Base-by-base conservation (phyloP, 2,797 vertebrate genomes). In the Syngnathus acus region DNA sequence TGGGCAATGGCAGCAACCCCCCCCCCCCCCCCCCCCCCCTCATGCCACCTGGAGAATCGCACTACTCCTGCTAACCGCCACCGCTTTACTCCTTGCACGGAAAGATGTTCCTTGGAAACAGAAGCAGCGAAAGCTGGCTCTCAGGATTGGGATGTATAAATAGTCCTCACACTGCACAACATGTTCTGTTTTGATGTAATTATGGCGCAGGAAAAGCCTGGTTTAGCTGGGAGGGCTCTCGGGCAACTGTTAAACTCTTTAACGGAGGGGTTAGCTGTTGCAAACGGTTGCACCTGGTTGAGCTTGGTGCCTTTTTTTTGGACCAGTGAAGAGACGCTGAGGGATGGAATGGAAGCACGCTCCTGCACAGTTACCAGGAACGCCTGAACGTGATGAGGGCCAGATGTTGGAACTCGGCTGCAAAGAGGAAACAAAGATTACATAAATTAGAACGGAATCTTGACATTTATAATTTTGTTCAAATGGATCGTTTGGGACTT, bases 131-230 rank as follows among this genome's bases (percentile, higher is more conserved):
- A 82, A 85, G 80, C 86, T 84, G 86, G 86, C 86, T 86, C 77
- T 79, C 50, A 62, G 26, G 54, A 68, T 68, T 68, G 77, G 74
- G 72, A 81, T 78, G 66, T 88, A 88, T 87, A 86, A 89, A 89
- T 89, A 88, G 84, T 83, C 80, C 70, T 76, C 76, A 70, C 81
- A 69, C 76, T 78, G 83, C 82, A 87, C 85, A 84, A 87, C 84
- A 86, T 84, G 78, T 87, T 86, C 86, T 86, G 83, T 87, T 89
- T 87, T 85, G 81, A 84, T 85, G 81, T 85, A 88, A 87, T 89
- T 89, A 83, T 79, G 83, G 86, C 80, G 76, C 77, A 82, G 84
- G 79, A 86, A 84, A 78, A 83, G 84, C 79, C 78, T 84, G 79
- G 78, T 84, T 85, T 81, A 84, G 74, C 66, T 71, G 70, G 68